A percentile compares a stretch with the other conserved stretches of the same genome.
These are phyloP conservation scores for Brachyptera risi DNA, from an alignment of 2,888 invertebrate genomes.

Conservation along the genomic window DNA sequence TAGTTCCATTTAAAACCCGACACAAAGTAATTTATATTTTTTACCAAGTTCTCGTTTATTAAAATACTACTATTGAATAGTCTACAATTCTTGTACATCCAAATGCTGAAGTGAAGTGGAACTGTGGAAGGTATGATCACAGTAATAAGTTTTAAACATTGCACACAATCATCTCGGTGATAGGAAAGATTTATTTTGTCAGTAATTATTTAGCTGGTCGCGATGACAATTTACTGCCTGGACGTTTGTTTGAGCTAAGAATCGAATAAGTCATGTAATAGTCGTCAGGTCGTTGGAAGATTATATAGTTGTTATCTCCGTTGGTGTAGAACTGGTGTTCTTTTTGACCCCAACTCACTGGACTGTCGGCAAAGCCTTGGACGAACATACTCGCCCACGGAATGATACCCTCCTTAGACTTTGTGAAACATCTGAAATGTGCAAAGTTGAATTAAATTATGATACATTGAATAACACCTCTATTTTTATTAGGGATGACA, in stretches of 20 bases:
- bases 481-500: too few relatives aligned
- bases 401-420: slow-evolving; percentile 37
- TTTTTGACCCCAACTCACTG: slow-evolving; percentile 47
- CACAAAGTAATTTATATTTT: too few relatives aligned
- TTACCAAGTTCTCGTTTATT: too few relatives aligned
- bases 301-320: slow-evolving; percentile 50
- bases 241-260: slow-evolving; percentile 25
- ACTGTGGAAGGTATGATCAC: neutral
- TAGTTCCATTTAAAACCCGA: too few relatives aligned
- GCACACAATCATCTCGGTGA: neutral
- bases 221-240: slow-evolving; percentile 2
- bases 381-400: slow-evolving; percentile 52
- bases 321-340: slow-evolving; percentile 49
- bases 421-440: slow-evolving; percentile 39
- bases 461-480: too few relatives aligned
- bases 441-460: too few relatives aligned
- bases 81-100: too few relatives aligned
- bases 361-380: slow-evolving; percentile 54
- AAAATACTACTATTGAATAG: too few relatives aligned
- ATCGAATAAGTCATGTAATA: slow-evolving; percentile 36
- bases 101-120: too few relatives aligned
- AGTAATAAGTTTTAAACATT: neutral
- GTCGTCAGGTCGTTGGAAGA: slow-evolving; percentile 44
- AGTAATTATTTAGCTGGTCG: neutral
- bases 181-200: too few relatives aligned